These are phyloP conservation scores for Riparia riparia DNA, from an alignment of 2,113 vertebrate species.

Conservation along the genomic window DNA sequence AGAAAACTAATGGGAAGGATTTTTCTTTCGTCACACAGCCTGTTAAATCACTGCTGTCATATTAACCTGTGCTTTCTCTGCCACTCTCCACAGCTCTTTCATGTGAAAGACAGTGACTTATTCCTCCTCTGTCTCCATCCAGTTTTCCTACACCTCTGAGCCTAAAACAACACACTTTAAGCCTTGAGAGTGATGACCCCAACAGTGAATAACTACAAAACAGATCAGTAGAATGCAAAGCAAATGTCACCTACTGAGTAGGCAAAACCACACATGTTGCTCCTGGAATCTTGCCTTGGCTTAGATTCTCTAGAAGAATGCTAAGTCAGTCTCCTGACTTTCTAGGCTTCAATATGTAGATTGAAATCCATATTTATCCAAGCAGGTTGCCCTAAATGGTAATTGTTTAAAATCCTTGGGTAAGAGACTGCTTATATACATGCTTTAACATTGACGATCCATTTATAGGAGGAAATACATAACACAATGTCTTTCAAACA, in stretches of 20 bases:
- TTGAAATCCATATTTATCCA: background rate
- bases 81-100: background rate
- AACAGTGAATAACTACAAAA: background rate
- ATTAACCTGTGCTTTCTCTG: background rate
- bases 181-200: background rate
- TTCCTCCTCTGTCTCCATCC: background rate
- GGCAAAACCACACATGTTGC: background rate
- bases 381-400: background rate
- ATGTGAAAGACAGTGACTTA: background rate
- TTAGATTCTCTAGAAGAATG: background rate
- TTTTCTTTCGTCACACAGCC: background rate
- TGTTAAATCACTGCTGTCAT: background rate
- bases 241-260: background rate
- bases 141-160: background rate
- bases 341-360: background rate
- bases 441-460: background rate
- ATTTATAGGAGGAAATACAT: background rate
- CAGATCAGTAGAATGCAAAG: background rate
- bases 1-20: background rate
- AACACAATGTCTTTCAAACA: background rate
- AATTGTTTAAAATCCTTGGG: background rate
- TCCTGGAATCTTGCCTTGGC: background rate
- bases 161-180: background rate
- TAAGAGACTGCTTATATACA: background rate
- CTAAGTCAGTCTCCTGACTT: background rate